Evolutionary conservation across 1,140 invertebrate genomes (phyloP), one percentile per base, ranked within the genome.

Genomic region (Lysiphlebus fabarum): DNA sequence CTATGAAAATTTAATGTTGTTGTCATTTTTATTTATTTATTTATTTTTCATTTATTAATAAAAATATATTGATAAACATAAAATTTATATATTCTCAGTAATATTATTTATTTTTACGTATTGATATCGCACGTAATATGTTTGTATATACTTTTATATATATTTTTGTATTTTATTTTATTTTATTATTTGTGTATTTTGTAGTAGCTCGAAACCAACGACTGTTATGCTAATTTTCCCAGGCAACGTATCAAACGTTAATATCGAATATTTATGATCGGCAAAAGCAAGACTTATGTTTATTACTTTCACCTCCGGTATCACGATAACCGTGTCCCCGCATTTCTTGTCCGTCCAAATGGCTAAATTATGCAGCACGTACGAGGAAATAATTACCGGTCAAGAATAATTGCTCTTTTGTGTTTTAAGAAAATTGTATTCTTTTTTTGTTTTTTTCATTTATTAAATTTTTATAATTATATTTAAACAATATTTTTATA

Each of bases 221-320:
- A 62, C 51, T 48, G 50, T 76, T 78, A 77, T 78, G 76, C 72
- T 78, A 78, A 78, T 78, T 71, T 51, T 34, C 36, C 61, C 33
- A 49, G 38, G 43, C 44, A 45, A 64, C 67, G 64, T 76, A 75
- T 73, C 75, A 70, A 60, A 75, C 71, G 71, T 77, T 78, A 78
- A 78, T 78, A 78, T 75, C 69, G 67, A 69, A 65, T 75, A 77
- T 77, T 78, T 78, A 78, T 76, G 75, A 78, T 73, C 70, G 60
- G 47, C 65, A 62, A 62, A 62, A 64, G 63, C 72, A 76, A 75
- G 76, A 76, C 61, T 76, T 78, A 78, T 67, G 72, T 70, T 74
- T 70, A 70, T 75, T 76, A 71, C 75, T 76, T 74, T 74, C 72
- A 73, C 74, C 67, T 72, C 68, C 67, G 71, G 74, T 74, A 75